Evolutionary conservation across 2,888 invertebrate genomes (phyloP), one percentile per base, ranked within the genome.

Genomic region (Tenthredo scrophulariae): DNA sequence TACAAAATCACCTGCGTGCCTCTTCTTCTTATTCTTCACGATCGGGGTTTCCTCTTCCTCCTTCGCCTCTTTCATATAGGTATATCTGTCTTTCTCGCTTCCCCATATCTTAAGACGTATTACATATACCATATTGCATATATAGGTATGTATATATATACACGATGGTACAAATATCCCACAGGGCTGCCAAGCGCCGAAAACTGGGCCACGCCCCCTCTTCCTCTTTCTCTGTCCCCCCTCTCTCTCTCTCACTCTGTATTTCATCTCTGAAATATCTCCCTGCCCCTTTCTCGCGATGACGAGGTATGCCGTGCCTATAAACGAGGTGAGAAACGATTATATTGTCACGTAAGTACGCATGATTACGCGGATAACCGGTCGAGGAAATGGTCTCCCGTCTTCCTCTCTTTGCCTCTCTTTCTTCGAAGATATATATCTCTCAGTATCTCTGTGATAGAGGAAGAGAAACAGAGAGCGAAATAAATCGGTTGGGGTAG

Each of bases 1-100:
- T 80, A 80, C 80, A 80, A 80, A 80, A 80, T 80, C 80, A 80
- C 80, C 80, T 80, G 80, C 80, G 40, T 62, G 62, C 54, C 77
- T 77, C 77, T 77, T 77, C 77, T 29, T 77, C 77, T 67, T 67
- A 33, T 33, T 67, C 67, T 33, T 67, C 67, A 13, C 33, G 54
- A 54, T 33, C 54, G 77, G 77, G 77, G 54, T 33, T 77, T 77
- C 77, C 77, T 77, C 77, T 77, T 77, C 72, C 72, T 40, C 22
- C 22, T 74, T 74, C 26, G 22, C 43, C 72, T 10, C 72, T n/a
- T 22, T 13, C 72, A 26, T 43, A 46, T 15, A 46, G 7, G 29
- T 43, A 9, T 74, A 37, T 43, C 43, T 43, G 22, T 74, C 40
- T n/a, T 9, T 40, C 43, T 74, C 72, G 37, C 43, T 43, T 43